Evolutionary conservation across 2,113 vertebrate genomes (phyloP).

Genomic region (Boleophthalmus pectinirostris): DNA sequence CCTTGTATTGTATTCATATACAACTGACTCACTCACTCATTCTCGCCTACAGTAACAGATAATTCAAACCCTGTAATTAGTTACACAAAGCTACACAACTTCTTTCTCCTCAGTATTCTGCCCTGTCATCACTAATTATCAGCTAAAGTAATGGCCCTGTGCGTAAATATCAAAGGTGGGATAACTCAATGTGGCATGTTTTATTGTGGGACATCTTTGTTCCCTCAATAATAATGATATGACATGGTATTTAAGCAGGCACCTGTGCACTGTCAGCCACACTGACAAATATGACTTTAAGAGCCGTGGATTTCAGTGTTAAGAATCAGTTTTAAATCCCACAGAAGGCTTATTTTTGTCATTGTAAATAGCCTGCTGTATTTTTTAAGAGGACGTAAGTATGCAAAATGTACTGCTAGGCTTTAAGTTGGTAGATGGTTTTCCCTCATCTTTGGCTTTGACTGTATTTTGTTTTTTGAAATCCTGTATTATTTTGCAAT

Average conservation of each 20-base stretch:
- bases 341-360: too few species aligned
- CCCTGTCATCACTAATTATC: constrained; percentile 28
- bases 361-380: too few species aligned
- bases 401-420: too few species aligned
- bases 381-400: too few species aligned
- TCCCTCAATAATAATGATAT: constrained; percentile 1
- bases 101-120: constrained; percentile 25
- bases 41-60: background rate
- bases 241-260: background rate
- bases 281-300: too few species aligned
- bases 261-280: background rate
- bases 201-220: background rate
- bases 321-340: too few species aligned
- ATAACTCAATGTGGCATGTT: constrained; percentile 15
- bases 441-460: too few species aligned
- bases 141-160: constrained; percentile 27
- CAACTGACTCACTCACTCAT: background rate
- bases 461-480: too few species aligned
- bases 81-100: constrained; percentile 1
- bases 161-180: constrained; percentile 21
- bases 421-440: too few species aligned
- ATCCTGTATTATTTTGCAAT: too few species aligned
- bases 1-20: background rate
- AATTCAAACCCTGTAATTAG: constrained; percentile 16
- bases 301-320: too few species aligned